Conservation (phyloP, 2,797 vertebrate species). For the Cheracebus regulus region DNA sequence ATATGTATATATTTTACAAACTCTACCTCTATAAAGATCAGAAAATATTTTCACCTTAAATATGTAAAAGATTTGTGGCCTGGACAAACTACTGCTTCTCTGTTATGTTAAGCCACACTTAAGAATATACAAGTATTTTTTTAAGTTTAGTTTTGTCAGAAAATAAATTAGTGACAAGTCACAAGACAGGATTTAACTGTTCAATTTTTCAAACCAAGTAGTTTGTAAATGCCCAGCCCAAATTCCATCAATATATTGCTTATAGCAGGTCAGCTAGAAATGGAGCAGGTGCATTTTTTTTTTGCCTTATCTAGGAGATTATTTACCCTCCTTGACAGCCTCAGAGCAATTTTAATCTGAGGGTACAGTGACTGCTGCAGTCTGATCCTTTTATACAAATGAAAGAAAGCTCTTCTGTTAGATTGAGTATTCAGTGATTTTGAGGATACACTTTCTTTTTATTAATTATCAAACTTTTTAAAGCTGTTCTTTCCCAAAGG, state of each 20-base stretch:
- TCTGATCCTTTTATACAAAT: neutral
- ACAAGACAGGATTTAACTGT: neutral
- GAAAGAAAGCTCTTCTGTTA: neutral
- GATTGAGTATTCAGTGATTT: neutral
- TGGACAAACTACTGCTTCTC: neutral
- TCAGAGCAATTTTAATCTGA: neutral
- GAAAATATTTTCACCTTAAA: neutral
- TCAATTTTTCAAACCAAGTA: neutral
- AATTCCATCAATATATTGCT: neutral
- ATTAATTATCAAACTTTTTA: conserved; percentile 34
- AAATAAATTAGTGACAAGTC: conserved; percentile 5
- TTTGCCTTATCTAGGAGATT: neutral
- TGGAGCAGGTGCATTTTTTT: neutral
- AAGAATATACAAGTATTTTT: conserved; percentile 1
- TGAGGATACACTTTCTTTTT: neutral
- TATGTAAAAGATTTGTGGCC: neutral
- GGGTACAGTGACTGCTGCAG: neutral
- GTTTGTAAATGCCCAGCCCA: neutral
- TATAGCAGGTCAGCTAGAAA: neutral
- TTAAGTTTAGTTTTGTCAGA: conserved; percentile 5
- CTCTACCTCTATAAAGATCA: neutral
- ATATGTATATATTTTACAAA: neutral
- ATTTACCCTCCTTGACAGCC: neutral
- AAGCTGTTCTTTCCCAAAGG: conserved; percentile 9
- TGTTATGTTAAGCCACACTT: neutral